Evolutionary conservation across 2,888 invertebrate species (phyloP), one percentile per base, ranked within the genome.

Genomic region (Dione vanillae): DNA sequence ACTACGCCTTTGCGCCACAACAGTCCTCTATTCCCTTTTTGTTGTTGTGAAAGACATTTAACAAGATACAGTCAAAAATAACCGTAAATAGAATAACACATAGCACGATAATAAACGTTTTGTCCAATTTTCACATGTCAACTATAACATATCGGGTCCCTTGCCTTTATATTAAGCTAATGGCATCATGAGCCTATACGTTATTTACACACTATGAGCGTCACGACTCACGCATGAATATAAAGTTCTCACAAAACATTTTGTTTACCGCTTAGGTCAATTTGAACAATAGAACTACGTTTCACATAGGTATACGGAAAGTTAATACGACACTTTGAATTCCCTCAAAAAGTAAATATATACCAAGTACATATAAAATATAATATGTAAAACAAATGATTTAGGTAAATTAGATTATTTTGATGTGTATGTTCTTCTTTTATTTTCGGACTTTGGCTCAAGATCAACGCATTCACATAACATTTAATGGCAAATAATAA

Each of bases 361-460:
- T n/a, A n/a, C n/a, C n/a, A n/a, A n/a, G n/a, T n/a, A n/a, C n/a
- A n/a, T n/a, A 27, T 27, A 27, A 27, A 5, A 2, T 27, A 27
- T 27, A 27, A 27, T 27, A 27, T 27, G 5, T 27, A 27, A 27
- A 27, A 27, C 5, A 3, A 27, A 27, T 27, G 2, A 27, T 27
- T 47, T n/a, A 16, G 45, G 45, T 47, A n/a, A 3, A 16, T 19
- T n/a, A n/a, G n/a, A n/a, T n/a, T n/a, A n/a, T 52, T 61, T 40
- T 37, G 19, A 49, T 51, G 14, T 51, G 43, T 43, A 52, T 40
- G 43, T 45, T 19, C 43, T 40, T 61, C 51, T 61, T 67, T 43
- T 51, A 68, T 68, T 62, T 68, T 61, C 7, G 20, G 43, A 51
- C 14, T 19, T 68, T 68, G 67, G 67, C 67, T 27, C 61, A 52